Conservation (phyloP, 2,113 vertebrate species). For the Platanista minor region DNA sequence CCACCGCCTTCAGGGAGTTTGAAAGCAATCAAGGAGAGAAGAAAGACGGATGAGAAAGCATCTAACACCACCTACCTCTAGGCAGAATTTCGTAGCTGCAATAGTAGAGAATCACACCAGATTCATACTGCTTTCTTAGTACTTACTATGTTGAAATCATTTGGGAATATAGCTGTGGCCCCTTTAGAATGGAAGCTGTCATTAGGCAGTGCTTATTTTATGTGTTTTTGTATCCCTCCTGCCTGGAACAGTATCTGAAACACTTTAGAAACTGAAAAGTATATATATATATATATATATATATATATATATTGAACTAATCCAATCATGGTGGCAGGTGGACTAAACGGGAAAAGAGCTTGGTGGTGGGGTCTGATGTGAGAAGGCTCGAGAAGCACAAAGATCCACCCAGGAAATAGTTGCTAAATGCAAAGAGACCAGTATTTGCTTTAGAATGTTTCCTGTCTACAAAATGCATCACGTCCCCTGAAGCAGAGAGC, state of each 20-base stretch:
- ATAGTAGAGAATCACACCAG: neutral
- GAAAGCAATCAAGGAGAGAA: neutral
- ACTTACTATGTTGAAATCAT: neutral
- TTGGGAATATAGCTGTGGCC: neutral
- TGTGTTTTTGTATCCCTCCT: neutral
- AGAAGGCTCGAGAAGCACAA: neutral
- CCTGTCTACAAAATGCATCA: constrained; percentile 59
- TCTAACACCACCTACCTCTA: neutral
- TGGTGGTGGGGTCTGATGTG: neutral
- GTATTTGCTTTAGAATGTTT: constrained; percentile 63
- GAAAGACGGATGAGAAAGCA: neutral
- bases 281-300: too few species aligned
- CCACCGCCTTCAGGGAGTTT: neutral
- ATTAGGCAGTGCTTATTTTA: neutral
- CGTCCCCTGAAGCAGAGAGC: constrained; percentile 8
- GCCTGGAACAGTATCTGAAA: neutral
- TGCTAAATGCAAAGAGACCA: constrained; percentile 65
- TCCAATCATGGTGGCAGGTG: neutral
- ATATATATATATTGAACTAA: neutral
- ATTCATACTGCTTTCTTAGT: too few species aligned
- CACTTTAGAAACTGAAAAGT: neutral
- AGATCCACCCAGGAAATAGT: constrained; percentile 18
- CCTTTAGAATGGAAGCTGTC: neutral
- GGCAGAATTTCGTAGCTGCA: neutral
- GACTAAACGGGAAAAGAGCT: neutral